Percentiles rank a stretch among this genome's conserved stretches.
Evolutionary conservation across 2,888 invertebrate species (phyloP).

Genomic region (Atethmia centrago): DNA sequence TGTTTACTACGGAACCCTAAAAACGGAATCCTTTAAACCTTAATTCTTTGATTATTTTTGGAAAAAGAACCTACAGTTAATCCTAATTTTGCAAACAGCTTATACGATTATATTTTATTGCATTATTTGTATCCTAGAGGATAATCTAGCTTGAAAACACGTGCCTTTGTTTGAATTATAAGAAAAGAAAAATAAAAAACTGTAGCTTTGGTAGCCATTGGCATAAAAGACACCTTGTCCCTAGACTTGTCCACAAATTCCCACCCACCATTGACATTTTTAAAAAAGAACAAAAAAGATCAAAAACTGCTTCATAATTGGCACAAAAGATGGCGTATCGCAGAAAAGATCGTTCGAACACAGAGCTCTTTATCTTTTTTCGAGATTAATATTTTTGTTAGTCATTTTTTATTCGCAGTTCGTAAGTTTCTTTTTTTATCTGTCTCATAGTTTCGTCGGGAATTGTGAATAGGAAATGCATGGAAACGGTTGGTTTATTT

Average conservation of each 20-base stretch:
- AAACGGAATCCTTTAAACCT: neutral
- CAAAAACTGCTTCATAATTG: constrained; percentile 85
- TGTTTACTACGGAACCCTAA: too few relatives aligned
- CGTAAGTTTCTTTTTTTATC: constrained; percentile 80
- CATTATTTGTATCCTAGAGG: constrained; percentile 35
- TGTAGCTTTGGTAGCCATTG: constrained; percentile 1
- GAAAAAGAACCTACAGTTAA: constrained; percentile 7
- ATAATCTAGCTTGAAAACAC: constrained; percentile 16
- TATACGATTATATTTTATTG: constrained; percentile 40
- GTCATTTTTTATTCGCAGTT: constrained; percentile 82
- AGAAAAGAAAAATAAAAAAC: constrained; percentile 9
- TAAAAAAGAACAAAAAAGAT: constrained; percentile 74
- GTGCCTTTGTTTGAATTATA: constrained; percentile 15
- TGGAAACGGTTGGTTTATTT: constrained; percentile 66
- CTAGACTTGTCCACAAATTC: constrained; percentile 76
- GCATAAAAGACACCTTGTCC: constrained; percentile 53
- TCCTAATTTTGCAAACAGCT: constrained; percentile 51
- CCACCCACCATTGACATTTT: constrained; percentile 81
- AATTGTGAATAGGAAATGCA: constrained; percentile 68
- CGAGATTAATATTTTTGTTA: constrained; percentile 84
- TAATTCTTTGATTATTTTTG: constrained; percentile 5
- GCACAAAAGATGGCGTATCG: constrained; percentile 88
- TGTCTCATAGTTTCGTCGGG: constrained; percentile 77
- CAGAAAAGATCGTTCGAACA: constrained; percentile 81
- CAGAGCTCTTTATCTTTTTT: constrained; percentile 83